These are phyloP conservation scores for Desoria tigrina DNA, from an alignment of 2,888 invertebrate species.

Conservation along the genomic window DNA sequence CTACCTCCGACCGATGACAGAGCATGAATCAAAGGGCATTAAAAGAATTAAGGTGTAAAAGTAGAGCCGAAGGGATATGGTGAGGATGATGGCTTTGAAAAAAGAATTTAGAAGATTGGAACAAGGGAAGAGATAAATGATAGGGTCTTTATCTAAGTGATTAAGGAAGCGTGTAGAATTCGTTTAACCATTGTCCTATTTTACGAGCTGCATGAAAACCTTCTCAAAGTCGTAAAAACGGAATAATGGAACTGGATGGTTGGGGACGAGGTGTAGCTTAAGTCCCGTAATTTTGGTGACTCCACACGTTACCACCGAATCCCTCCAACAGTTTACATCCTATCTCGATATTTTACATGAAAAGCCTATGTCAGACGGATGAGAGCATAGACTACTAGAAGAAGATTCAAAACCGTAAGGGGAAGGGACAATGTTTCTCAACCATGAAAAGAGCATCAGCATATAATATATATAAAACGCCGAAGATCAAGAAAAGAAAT, in stretches of 20 bases:
- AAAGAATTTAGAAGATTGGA: constrained; percentile 23
- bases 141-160: constrained; percentile 50
- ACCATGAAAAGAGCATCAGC: too few species aligned
- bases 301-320: neutral
- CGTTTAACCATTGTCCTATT: constrained; percentile 47
- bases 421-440: too few species aligned
- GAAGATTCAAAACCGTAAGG: too few species aligned
- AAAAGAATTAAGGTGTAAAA: neutral
- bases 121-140: constrained; percentile 15
- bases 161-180: constrained; percentile 51
- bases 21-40: neutral
- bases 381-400: too few species aligned
- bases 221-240: constrained; percentile 46
- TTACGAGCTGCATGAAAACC: constrained; percentile 43
- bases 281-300: constrained; percentile 3
- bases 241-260: constrained; percentile 8
- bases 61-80: neutral
- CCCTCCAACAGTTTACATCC: too few species aligned
- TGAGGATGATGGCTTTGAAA: too few species aligned
- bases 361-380: too few species aligned
- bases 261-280: constrained; percentile 10
- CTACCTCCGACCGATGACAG: too few species aligned
- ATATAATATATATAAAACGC: too few species aligned
- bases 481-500: too few species aligned
- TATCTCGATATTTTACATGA: too few species aligned